These are phyloP conservation scores for Paralinhomoeus sp. DNA, from an alignment of 2,888 invertebrate species.

Conservation along the genomic window DNA sequence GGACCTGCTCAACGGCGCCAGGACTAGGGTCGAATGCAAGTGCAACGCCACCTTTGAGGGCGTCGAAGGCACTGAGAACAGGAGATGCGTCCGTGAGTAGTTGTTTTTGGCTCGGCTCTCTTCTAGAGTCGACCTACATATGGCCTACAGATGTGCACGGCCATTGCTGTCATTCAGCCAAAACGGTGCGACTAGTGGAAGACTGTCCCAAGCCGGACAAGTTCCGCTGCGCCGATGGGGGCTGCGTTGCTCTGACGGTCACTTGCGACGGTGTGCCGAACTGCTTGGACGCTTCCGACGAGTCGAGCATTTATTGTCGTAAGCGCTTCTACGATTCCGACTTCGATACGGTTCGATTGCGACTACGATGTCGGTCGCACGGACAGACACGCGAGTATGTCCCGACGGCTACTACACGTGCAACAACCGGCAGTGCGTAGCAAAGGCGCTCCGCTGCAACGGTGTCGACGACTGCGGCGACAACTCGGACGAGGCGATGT, in stretches of 20 bases:
- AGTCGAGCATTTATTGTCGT: slow-evolving; percentile 45
- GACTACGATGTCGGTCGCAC: background rate
- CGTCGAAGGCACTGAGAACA: slow-evolving; percentile 77
- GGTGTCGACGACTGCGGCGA: slow-evolving; percentile 91
- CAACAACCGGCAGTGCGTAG: slow-evolving; percentile 42
- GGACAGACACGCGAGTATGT: slow-evolving; percentile 18
- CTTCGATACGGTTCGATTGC: background rate
- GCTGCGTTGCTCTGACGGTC: slow-evolving; percentile 78
- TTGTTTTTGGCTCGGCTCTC: slow-evolving; percentile 2
- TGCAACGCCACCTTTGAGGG: slow-evolving; percentile 63
- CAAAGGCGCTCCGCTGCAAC: slow-evolving; percentile 47
- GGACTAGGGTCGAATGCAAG: slow-evolving; percentile 50
- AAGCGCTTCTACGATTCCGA: slow-evolving; percentile 3
- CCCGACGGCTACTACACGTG: slow-evolving; percentile 22
- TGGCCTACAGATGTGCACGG: background rate
- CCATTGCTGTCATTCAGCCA: background rate
- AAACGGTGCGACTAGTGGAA: background rate
- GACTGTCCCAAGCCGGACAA: slow-evolving; percentile 20
- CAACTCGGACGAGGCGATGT: slow-evolving; percentile 76
- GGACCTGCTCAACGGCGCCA: slow-evolving; percentile 6
- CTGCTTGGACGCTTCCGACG: slow-evolving; percentile 84
- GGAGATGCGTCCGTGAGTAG: slow-evolving; percentile 23
- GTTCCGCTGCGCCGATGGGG: slow-evolving; percentile 24
- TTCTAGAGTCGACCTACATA: too few species aligned
- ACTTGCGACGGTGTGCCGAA: slow-evolving; percentile 55